Percentiles rank a stretch among this genome's conserved stretches.
phyloP scores from a whole-genome alignment of 2,113 vertebrate genomes.

The Turnix velox region DNA sequence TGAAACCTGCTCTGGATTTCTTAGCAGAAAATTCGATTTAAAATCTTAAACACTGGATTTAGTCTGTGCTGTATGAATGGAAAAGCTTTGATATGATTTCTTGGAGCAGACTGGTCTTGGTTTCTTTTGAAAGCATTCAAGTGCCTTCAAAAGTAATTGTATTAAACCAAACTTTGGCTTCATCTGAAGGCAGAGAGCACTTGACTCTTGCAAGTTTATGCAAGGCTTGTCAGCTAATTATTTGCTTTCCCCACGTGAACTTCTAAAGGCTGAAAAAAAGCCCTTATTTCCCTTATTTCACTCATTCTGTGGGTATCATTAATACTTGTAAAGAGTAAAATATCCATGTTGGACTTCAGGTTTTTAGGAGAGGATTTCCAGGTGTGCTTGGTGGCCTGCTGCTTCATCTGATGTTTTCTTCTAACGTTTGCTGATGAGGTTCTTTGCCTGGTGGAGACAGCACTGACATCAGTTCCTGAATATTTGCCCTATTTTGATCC shows the following conservation, averaged over 20 bases:
- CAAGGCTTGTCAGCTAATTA: not conserved
- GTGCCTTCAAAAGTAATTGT: not conserved
- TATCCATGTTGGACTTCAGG: not conserved
- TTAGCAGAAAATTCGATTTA: not conserved
- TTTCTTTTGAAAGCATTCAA: constrained; percentile 1
- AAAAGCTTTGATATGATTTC: not conserved
- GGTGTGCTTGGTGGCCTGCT: not conserved
- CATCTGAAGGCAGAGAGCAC: not conserved
- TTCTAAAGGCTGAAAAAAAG: not conserved
- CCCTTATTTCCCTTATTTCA: not conserved
- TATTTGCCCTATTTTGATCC: rapidly evolving
- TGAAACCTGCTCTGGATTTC: not conserved
- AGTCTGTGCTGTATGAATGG: not conserved
- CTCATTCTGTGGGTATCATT: not conserved
- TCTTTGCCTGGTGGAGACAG: not conserved
- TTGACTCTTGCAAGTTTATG: not conserved
- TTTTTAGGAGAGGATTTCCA: not conserved
- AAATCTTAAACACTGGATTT: not conserved
- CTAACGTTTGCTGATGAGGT: not conserved
- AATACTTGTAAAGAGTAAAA: not conserved
- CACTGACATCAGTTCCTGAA: not conserved
- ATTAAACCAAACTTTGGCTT: not conserved
- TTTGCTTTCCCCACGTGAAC: not conserved
- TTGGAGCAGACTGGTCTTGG: not conserved
- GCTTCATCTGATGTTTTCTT: not conserved